A percentile compares a stretch with the other conserved stretches of the same genome.
phyloP scores from a whole-genome alignment of 2,113 vertebrate genomes.

The Brachyhypopomus occidentalis region DNA sequence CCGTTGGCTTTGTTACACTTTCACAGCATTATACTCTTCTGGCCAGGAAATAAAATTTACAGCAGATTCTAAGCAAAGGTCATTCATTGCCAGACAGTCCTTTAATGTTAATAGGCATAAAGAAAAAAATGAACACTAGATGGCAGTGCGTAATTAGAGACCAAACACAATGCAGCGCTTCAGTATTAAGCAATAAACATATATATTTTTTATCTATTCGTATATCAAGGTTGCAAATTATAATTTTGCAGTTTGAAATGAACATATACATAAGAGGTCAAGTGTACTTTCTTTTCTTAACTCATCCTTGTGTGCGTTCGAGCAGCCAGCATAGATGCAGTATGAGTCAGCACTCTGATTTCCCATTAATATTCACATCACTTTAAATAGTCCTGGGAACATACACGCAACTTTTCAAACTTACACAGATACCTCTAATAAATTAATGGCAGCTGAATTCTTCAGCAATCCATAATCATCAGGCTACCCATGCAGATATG shows the following conservation, averaged over 20 bases:
- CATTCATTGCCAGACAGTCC: background rate
- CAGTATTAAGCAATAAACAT: slow-evolving; percentile 4
- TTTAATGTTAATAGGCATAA: background rate
- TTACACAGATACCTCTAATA: slow-evolving; percentile 17
- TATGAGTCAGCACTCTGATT: slow-evolving; percentile 50
- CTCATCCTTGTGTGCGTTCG: background rate
- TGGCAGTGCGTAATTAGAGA: slow-evolving; percentile 50
- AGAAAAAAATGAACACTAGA: slow-evolving; percentile 42
- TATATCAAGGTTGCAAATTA: background rate
- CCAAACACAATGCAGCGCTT: slow-evolving; percentile 43
- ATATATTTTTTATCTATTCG: background rate
- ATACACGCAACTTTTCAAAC: slow-evolving; percentile 37
- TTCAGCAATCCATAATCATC: slow-evolving; percentile 2
- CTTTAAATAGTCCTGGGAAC: slow-evolving; percentile 34
- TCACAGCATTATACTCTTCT: background rate
- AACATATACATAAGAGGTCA: background rate
- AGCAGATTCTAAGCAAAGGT: background rate
- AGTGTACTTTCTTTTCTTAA: background rate
- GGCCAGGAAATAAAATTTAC: background rate
- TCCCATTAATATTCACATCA: slow-evolving; percentile 47
- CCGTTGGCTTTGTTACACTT: background rate
- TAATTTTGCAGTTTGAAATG: background rate
- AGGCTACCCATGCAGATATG: background rate
- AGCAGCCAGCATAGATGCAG: slow-evolving; percentile 14
- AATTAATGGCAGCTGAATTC: slow-evolving; percentile 26